Evolutionary conservation across 2,113 vertebrate genomes (phyloP).

Genomic region (Nycticorax nycticorax): DNA sequence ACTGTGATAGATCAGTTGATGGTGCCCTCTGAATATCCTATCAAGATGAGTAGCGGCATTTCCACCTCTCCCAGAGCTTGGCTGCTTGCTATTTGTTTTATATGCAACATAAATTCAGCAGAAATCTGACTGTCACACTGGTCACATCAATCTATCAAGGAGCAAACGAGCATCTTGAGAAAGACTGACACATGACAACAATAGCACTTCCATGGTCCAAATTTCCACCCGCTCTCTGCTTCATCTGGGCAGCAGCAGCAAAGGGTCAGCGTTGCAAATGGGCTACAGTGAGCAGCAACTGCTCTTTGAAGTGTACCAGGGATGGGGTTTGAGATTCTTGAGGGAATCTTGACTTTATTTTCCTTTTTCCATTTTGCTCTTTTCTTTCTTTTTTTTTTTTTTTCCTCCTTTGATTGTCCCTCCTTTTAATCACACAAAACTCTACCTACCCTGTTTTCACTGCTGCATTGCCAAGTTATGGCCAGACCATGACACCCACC

Average conservation of each 20-base stretch:
- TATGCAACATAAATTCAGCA: neutral
- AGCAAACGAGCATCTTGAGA: neutral
- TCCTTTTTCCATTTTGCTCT: neutral
- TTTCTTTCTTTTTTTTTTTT: neutral
- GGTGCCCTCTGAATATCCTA: neutral
- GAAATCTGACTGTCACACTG: neutral
- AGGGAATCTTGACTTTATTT: neutral
- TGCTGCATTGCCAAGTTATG: neutral
- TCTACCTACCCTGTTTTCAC: neutral
- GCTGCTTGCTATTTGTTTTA: neutral
- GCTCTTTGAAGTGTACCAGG: neutral
- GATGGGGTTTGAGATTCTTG: neutral
- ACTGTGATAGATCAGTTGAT: neutral
- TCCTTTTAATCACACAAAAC: neutral
- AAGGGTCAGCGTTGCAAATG: neutral
- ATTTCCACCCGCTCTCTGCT: neutral
- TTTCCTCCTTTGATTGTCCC: neutral
- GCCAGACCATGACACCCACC: neutral
- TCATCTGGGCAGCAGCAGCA: neutral
- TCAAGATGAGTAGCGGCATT: neutral
- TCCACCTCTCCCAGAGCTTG: neutral
- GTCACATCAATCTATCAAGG: neutral
- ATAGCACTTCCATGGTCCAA: neutral
- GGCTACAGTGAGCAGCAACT: neutral
- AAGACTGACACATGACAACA: neutral